These are phyloP conservation scores for Oncorhynchus masou DNA, from an alignment of 2,113 vertebrate species.

Conservation along the genomic window DNA sequence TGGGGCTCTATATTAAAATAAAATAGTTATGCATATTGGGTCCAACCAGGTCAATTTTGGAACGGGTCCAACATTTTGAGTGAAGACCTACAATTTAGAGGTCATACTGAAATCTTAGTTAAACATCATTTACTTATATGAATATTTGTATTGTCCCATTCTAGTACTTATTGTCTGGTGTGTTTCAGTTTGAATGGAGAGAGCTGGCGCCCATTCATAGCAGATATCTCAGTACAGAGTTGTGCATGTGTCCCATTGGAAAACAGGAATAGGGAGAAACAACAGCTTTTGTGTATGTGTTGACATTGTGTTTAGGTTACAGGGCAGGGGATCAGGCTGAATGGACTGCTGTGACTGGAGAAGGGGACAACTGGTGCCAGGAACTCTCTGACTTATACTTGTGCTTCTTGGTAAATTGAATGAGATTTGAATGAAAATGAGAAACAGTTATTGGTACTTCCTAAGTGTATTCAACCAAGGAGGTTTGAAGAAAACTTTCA, in stretches of 20 bases:
- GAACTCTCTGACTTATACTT: not conserved
- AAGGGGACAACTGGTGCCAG: conserved; percentile 45
- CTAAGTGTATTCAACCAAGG: not conserved
- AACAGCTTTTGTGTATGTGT: conserved; percentile 30
- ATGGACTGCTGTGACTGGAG: conserved; percentile 51
- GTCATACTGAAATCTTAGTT: conserved; percentile 1
- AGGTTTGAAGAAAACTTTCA: too few species aligned
- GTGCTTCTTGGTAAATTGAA: conserved; percentile 31
- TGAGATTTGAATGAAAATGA: conserved; percentile 22
- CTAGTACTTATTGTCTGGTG: not conserved
- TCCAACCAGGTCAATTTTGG: too few species aligned
- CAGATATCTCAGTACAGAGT: conserved; percentile 1
- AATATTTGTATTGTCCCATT: not conserved
- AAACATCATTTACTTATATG: conserved; percentile 27
- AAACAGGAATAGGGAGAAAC: conserved; percentile 23
- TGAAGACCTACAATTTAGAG: too few species aligned
- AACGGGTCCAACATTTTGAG: too few species aligned
- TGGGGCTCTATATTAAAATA: too few species aligned
- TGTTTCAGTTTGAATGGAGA: not conserved
- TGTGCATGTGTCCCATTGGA: not conserved
- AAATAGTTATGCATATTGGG: too few species aligned
- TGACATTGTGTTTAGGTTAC: conserved; percentile 3
- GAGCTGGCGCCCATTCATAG: not conserved
- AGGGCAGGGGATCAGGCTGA: conserved; percentile 21
- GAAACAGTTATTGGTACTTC: conserved; percentile 18